Conservation (phyloP, 2,113 vertebrate genomes). For the Phyllostomus discolor region DNA sequence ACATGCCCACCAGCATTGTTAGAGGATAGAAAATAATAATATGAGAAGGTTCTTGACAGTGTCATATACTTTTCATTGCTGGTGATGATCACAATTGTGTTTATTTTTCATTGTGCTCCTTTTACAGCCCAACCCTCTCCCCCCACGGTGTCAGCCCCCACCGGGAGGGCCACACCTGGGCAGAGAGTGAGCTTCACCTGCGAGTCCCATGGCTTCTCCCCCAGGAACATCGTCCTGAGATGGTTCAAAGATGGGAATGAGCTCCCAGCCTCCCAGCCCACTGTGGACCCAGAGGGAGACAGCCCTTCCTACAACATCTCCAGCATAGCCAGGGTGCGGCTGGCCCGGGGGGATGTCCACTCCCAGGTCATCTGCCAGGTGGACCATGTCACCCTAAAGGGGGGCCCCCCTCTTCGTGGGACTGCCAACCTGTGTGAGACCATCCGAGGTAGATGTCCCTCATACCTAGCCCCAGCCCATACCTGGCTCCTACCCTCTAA, state of each 20-base stretch:
- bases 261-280: accelerated
- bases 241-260: slow-evolving; percentile 37
- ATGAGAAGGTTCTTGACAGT: background rate
- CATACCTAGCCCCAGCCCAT: accelerated
- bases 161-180: accelerated
- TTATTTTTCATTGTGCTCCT: slow-evolving; percentile 31
- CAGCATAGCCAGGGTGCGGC: too few relatives aligned
- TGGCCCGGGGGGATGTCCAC: too few relatives aligned
- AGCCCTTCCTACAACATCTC: slow-evolving; percentile 16
- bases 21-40: too few relatives aligned
- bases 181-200: slow-evolving; percentile 62
- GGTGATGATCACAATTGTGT: background rate
- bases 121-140: slow-evolving; percentile 51
- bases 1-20: background rate
- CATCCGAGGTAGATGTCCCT: slow-evolving; percentile 57
- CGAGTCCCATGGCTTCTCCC: slow-evolving; percentile 58
- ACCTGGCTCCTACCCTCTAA: background rate
- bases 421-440: slow-evolving; percentile 45
- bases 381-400: too few relatives aligned
- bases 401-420: background rate
- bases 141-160: background rate
- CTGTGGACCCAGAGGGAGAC: accelerated
- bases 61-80: accelerated
- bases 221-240: background rate
- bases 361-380: too few relatives aligned